Conservation (phyloP, 64 coral and sea anemone species). For the Dendrophyllia cribrosa region DNA sequence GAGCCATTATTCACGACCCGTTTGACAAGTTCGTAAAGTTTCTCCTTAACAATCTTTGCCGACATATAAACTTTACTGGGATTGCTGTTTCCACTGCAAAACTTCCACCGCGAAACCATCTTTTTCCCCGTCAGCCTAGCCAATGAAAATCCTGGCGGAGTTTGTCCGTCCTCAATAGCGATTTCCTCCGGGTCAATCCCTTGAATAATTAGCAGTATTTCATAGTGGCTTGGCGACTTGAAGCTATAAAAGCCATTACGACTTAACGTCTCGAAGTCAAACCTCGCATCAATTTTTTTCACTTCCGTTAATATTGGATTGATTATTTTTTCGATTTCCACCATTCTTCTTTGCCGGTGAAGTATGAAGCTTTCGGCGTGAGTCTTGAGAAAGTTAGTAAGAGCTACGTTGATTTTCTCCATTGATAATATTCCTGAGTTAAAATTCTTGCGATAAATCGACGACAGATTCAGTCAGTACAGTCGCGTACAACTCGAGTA, state of each 20-base stretch:
- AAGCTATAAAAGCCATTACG: slow-evolving; percentile 21
- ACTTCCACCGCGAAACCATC: slow-evolving; percentile 20
- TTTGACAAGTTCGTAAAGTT: slow-evolving; percentile 44
- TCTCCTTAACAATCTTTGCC: slow-evolving; percentile 69
- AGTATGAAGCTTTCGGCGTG: slow-evolving; percentile 27
- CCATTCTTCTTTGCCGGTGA: slow-evolving; percentile 14
- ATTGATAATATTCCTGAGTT: neutral
- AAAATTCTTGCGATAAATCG: neutral
- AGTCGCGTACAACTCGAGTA: neutral
- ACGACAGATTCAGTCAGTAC: neutral
- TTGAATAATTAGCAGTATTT: slow-evolving; percentile 64
- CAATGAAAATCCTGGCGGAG: slow-evolving; percentile 66
- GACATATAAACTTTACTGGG: slow-evolving; percentile 80
- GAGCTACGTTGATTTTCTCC: slow-evolving; percentile 1
- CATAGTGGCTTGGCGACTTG: slow-evolving; percentile 37
- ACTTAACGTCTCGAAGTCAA: slow-evolving; percentile 54
- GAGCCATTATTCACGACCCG: slow-evolving; percentile 1
- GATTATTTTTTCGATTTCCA: slow-evolving; percentile 49
- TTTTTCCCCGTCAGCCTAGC: slow-evolving; percentile 47
- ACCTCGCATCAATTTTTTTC: slow-evolving; percentile 31
- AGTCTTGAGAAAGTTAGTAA: slow-evolving; percentile 29
- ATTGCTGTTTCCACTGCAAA: slow-evolving; percentile 63
- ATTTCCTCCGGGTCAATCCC: slow-evolving; percentile 63
- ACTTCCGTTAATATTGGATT: slow-evolving; percentile 65
- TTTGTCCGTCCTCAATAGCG: slow-evolving; percentile 78